phyloP scores from a whole-genome alignment of 2,888 invertebrate species.

The Dynastes tityus region DNA sequence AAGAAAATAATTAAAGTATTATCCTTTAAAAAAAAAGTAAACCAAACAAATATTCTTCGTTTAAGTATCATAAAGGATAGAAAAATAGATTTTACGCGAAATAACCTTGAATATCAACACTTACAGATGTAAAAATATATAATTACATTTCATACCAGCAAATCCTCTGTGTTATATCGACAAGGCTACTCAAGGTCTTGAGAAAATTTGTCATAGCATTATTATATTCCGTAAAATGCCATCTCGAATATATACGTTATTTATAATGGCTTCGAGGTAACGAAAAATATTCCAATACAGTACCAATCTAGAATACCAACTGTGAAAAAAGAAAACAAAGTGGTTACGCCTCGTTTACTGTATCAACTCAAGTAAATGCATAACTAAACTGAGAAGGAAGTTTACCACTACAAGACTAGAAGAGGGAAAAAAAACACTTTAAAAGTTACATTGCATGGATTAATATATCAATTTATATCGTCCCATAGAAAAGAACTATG shows the following conservation, averaged over 20 bases:
- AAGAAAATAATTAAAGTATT: background rate
- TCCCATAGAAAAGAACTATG: conserved; percentile 12
- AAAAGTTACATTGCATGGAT: conserved; percentile 31
- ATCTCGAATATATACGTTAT: background rate
- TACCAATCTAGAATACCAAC: conserved; percentile 2
- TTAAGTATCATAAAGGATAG: too few relatives aligned
- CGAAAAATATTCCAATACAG: background rate
- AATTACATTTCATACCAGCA: conserved; percentile 61
- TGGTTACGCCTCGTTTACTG: conserved; percentile 47
- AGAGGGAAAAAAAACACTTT: conserved; percentile 37
- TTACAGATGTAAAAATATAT: conserved; percentile 52
- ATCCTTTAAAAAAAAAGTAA: too few relatives aligned
- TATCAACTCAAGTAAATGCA: conserved; percentile 46
- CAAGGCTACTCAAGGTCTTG: conserved; percentile 52
- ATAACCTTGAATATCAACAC: background rate
- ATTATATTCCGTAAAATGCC: background rate
- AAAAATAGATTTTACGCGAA: too few relatives aligned
- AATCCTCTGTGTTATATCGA: conserved; percentile 58
- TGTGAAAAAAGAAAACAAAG: conserved; percentile 42
- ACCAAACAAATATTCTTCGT: too few relatives aligned
- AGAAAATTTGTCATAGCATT: conserved; percentile 55
- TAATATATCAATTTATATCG: conserved; percentile 42
- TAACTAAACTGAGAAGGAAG: conserved; percentile 38
- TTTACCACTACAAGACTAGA: conserved; percentile 3
- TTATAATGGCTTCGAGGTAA: conserved; percentile 2